Conservation (phyloP, 1,140 invertebrate genomes). For the Bombyx mandarina region DNA sequence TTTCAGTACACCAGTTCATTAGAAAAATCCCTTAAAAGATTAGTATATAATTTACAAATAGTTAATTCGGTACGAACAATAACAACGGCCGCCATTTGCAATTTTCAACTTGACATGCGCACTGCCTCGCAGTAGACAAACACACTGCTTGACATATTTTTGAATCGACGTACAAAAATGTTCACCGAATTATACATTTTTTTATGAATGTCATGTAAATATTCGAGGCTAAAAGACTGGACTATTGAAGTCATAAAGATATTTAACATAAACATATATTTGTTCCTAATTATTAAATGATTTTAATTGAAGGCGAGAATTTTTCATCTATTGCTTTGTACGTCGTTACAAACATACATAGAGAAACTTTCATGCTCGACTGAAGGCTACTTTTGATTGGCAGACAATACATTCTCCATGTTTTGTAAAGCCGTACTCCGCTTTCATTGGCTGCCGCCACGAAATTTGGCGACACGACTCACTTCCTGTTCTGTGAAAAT, state of each 20-base stretch:
- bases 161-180: conserved; percentile 22
- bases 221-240: neutral
- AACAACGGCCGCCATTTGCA: conserved; percentile 73
- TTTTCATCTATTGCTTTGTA: neutral
- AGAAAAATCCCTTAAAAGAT: conserved; percentile 69
- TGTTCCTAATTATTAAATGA: neutral
- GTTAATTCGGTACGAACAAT: conserved; percentile 72
- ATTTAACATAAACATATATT: neutral
- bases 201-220: neutral
- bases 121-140: conserved; percentile 65
- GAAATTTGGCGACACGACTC: conserved; percentile 55
- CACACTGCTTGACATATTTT: conserved; percentile 45
- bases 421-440: conserved; percentile 36
- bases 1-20: conserved; percentile 60
- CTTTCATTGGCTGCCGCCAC: conserved; percentile 53
- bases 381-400: conserved; percentile 52
- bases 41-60: conserved; percentile 72
- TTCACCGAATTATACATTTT: neutral
- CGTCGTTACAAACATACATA: conserved; percentile 39
- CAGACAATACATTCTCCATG: conserved; percentile 43
- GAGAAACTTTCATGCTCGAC: conserved; percentile 47
- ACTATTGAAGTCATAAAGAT: neutral
- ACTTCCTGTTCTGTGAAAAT: conserved; percentile 50
- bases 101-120: conserved; percentile 73
- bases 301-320: neutral